Evolutionary conservation across 2,113 vertebrate species (phyloP).

Genomic region (Sphaerodactylus townsendi): DNA sequence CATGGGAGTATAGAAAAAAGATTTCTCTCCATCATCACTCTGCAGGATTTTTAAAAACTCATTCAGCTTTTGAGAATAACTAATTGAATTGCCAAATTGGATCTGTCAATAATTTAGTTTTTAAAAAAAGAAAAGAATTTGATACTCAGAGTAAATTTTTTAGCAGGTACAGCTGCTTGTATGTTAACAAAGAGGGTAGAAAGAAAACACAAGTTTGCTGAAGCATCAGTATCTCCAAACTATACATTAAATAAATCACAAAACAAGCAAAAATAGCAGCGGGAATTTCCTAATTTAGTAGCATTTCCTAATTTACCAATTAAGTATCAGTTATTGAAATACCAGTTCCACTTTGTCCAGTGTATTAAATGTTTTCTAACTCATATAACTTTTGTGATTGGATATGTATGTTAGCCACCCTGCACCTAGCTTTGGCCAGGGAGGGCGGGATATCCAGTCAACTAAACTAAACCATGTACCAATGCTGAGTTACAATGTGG

Average conservation of each 20-base stretch:
- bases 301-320: neutral
- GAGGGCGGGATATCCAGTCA: too few species aligned
- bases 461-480: neutral
- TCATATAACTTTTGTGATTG: too few species aligned
- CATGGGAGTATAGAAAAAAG: rapidly evolving
- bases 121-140: neutral
- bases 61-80: neutral
- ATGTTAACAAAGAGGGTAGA: neutral
- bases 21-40: neutral
- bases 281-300: neutral
- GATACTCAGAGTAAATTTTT: neutral
- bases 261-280: neutral
- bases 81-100: neutral
- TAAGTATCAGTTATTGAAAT: too few species aligned
- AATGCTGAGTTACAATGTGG: neutral
- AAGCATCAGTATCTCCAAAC: neutral
- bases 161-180: conserved; percentile 18
- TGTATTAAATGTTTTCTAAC: too few species aligned
- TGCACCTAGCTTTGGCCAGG: too few species aligned
- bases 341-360: too few species aligned
- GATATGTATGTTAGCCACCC: too few species aligned
- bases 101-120: neutral
- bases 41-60: neutral
- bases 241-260: neutral
- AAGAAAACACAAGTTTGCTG: neutral